A percentile compares a stretch with the other conserved stretches of the same genome.
These are phyloP conservation scores for Forbesichthys agassizii DNA, from an alignment of 2,113 vertebrate genomes.

Conservation along the genomic window DNA sequence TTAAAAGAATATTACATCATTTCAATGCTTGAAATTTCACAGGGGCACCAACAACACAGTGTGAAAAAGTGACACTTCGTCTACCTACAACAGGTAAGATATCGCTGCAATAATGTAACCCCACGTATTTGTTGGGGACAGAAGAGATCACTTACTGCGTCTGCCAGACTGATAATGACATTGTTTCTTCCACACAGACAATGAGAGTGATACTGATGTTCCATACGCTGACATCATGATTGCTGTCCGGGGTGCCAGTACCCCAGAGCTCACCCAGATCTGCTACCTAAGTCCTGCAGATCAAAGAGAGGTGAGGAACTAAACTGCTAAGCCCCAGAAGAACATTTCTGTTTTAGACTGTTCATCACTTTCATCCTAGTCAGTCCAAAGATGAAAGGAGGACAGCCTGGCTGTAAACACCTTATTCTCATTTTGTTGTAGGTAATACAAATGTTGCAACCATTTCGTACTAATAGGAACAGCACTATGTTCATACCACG, in stretches of 20 bases:
- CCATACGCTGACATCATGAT: constrained; percentile 82
- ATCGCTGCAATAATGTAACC: not conserved
- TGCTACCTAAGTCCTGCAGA: constrained; percentile 49
- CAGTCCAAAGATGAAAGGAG: not conserved
- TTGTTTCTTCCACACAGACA: constrained; percentile 52
- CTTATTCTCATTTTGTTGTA: not conserved
- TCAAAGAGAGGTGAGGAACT: constrained; percentile 59
- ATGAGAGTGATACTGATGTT: constrained; percentile 75
- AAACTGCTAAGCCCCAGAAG: not conserved
- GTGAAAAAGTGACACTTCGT: constrained; percentile 60
- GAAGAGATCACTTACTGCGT: not conserved
- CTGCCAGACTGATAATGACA: not conserved
- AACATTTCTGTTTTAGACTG: not conserved
- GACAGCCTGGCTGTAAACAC: not conserved
- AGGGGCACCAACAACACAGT: constrained; percentile 42
- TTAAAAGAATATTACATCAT: not conserved
- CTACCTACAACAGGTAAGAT: constrained; percentile 58
- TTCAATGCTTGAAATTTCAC: constrained; percentile 3
- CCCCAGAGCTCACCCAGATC: constrained; percentile 72
- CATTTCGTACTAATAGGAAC: no score
- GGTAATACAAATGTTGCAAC: not conserved
- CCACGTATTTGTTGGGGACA: not conserved
- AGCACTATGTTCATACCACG: not conserved
- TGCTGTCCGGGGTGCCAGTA: constrained; percentile 73
- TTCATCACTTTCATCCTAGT: constrained; percentile 3